Evolutionary conservation across 2,888 invertebrate genomes (phyloP).

Genomic region (Lysandra coridon): DNA sequence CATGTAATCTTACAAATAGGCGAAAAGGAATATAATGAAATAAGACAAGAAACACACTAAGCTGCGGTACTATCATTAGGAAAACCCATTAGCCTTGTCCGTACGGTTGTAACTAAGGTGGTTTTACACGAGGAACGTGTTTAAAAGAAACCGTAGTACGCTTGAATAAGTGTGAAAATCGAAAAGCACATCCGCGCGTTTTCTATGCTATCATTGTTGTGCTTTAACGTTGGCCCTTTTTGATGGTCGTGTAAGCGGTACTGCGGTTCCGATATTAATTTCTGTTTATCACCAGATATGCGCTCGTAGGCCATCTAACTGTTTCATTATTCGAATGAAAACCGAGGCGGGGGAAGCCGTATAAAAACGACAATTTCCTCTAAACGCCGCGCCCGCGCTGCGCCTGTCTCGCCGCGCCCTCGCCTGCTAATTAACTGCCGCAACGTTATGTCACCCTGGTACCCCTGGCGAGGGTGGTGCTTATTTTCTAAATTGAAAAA

Average conservation of each 20-base stretch:
- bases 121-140: neutral
- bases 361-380: conserved; percentile 81
- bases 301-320: conserved; percentile 73
- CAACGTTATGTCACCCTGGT: conserved; percentile 78
- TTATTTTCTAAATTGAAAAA: conserved; percentile 55
- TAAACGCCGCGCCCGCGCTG: conserved; percentile 77
- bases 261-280: conserved; percentile 62
- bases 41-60: conserved; percentile 37
- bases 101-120: conserved; percentile 34
- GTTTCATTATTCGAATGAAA: conserved; percentile 72
- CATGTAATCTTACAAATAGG: neutral
- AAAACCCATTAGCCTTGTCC: conserved; percentile 40
- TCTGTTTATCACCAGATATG: conserved; percentile 72
- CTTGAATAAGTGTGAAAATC: conserved; percentile 31
- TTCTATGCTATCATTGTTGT: conserved; percentile 35
- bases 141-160: conserved; percentile 11
- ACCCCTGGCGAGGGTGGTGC: conserved; percentile 66
- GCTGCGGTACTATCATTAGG: conserved; percentile 39
- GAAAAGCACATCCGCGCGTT: conserved; percentile 19
- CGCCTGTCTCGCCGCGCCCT: conserved; percentile 76
- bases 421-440: conserved; percentile 76
- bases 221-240: conserved; percentile 41
- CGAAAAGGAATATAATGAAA: conserved; percentile 33
- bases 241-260: conserved; percentile 38
- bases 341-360: conserved; percentile 65